Percentiles rank a stretch among this genome's conserved stretches.
Conservation (phyloP, 2,113 vertebrate genomes). For the Poeciliopsis occidentalis region DNA sequence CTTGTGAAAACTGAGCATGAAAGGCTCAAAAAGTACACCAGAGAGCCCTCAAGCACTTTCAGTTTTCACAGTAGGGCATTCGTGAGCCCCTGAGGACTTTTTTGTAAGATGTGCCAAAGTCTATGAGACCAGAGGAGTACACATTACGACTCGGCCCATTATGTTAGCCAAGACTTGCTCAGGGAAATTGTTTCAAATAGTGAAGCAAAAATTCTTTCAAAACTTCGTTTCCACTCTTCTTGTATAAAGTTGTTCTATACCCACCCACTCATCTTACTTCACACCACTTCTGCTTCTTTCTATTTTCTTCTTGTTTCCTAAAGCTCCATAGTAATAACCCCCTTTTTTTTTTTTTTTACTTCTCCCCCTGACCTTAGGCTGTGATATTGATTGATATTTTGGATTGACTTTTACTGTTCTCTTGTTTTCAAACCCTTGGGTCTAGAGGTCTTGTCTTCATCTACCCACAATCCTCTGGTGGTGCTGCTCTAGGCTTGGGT, state of each 20-base stretch:
- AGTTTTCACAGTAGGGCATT: conserved; percentile 37
- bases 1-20: conserved; percentile 49
- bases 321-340: conserved; percentile 51
- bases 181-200: conserved; percentile 21
- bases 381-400: conserved; percentile 64
- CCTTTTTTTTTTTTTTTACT: conserved; percentile 43
- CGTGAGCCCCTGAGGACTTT: conserved; percentile 20
- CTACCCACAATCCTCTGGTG: conserved; percentile 67
- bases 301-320: conserved; percentile 52
- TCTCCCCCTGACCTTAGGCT: conserved; percentile 13
- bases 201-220: conserved; percentile 28
- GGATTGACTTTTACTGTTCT: conserved; percentile 62
- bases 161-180: conserved; percentile 15
- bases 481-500: conserved; percentile 63
- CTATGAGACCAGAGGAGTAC: conserved; percentile 24
- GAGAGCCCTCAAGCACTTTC: conserved; percentile 47
- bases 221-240: conserved; percentile 35
- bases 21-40: conserved; percentile 45
- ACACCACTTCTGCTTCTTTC: conserved; percentile 7
- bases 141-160: conserved; percentile 13
- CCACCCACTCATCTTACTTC: conserved; percentile 30
- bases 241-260: conserved; percentile 33
- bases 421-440: conserved; percentile 58
- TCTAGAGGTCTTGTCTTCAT: conserved; percentile 70
- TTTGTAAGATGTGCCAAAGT: conserved; percentile 50